Conservation (phyloP, 2,113 vertebrate genomes). For the Antigone vipio region DNA sequence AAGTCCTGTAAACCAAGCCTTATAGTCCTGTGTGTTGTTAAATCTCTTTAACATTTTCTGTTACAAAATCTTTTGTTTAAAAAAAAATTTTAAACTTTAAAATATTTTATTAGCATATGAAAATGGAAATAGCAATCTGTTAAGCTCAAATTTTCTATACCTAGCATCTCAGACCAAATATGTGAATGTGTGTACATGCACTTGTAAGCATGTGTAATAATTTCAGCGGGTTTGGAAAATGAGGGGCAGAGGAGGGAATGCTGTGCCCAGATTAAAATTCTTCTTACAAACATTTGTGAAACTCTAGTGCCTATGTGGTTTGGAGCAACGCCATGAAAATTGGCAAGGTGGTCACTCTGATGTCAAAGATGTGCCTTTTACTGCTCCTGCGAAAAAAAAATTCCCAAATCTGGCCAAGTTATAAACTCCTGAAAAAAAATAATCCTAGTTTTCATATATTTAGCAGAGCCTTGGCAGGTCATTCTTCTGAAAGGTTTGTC, state of each 20-base stretch:
- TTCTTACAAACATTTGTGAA: slow-evolving; percentile 12
- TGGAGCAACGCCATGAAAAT: background rate
- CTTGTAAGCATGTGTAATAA: background rate
- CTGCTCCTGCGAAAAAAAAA: background rate
- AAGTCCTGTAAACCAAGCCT: background rate
- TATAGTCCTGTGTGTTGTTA: background rate
- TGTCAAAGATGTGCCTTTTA: slow-evolving; percentile 33
- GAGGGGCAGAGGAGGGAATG: background rate
- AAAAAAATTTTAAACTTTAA: background rate
- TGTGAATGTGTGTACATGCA: background rate
- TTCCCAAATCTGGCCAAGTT: background rate
- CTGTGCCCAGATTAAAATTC: background rate
- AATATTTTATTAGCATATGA: background rate
- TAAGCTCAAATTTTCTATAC: background rate
- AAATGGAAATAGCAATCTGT: background rate
- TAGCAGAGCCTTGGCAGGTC: background rate
- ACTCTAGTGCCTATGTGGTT: background rate
- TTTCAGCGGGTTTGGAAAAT: background rate
- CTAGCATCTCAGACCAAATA: background rate
- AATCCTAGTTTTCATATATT: background rate
- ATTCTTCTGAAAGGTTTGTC: background rate
- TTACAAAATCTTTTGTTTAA: background rate
- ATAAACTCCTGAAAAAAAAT: background rate
- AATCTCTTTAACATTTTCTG: background rate
- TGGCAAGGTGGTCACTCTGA: background rate